A percentile compares a stretch with the other conserved stretches of the same genome.
Conservation (phyloP, 2,888 invertebrate genomes). For the Eilema sororculum region DNA sequence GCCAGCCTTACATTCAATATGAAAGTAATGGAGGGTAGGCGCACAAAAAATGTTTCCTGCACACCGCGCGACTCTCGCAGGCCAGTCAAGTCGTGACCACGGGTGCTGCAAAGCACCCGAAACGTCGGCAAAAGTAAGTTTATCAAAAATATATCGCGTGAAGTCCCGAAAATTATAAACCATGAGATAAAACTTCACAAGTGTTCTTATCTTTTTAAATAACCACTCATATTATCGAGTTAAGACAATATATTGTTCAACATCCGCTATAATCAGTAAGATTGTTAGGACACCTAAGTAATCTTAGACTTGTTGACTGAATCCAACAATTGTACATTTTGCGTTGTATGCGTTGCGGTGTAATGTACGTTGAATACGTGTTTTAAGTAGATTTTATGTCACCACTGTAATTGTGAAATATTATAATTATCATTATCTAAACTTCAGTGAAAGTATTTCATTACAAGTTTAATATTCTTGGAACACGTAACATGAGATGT, state of each 20-base stretch:
- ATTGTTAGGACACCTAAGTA: not conserved
- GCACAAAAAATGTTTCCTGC: no score
- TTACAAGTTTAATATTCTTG: not conserved
- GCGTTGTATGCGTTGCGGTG: no score
- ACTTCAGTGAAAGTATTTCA: not conserved
- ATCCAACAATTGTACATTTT: not conserved
- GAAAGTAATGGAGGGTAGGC: no score
- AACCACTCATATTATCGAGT: not conserved
- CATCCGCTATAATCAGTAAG: slow-evolving; percentile 16
- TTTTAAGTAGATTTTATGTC: not conserved
- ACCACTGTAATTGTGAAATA: not conserved
- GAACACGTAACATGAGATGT: not conserved
- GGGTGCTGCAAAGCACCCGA: no score
- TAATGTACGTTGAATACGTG: no score
- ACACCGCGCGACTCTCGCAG: no score
- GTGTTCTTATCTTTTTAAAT: slow-evolving; percentile 2
- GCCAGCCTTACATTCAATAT: no score
- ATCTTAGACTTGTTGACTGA: not conserved
- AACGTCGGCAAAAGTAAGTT: no score
- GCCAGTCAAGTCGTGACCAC: no score
- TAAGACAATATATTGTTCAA: slow-evolving; percentile 32
- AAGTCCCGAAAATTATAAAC: no score
- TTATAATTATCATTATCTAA: not conserved
- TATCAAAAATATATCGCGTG: no score
- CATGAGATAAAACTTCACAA: slow-evolving; percentile 1